phyloP scores from a whole-genome alignment of 1,140 invertebrate genomes.

The Adelges cooleyi region DNA sequence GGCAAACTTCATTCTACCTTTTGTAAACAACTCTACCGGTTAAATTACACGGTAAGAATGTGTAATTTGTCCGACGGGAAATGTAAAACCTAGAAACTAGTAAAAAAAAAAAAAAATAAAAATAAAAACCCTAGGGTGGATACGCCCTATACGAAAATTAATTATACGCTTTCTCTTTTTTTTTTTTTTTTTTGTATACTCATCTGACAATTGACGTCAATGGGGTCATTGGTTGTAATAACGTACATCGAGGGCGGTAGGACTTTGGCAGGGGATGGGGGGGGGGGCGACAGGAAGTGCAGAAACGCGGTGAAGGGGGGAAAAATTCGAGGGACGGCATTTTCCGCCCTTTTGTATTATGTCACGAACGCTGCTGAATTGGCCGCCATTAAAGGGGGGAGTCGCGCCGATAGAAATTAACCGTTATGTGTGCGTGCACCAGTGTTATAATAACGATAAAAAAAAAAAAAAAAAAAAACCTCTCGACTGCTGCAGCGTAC shows the following conservation, averaged over 20 bases:
- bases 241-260: no score
- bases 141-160: conserved; percentile 28
- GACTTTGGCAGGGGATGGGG: not conserved
- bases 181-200: not conserved
- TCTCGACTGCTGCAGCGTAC: not conserved
- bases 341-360: conserved; percentile 27
- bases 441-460: not conserved
- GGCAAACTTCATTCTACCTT: conserved; percentile 18
- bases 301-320: not conserved
- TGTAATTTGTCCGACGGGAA: conserved; percentile 24
- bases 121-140: not conserved
- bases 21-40: conserved; percentile 20
- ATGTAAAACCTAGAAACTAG: conserved; percentile 1
- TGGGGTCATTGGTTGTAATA: conserved; percentile 25
- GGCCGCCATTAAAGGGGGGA: conserved; percentile 26
- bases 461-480: conserved; percentile 16
- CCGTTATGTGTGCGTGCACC: conserved; percentile 1
- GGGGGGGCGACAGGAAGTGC: not conserved
- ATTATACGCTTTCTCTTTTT: conserved; percentile 27
- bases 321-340: conserved; percentile 21
- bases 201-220: conserved; percentile 27
- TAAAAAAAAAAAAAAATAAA: not conserved
- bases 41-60: conserved; percentile 23
- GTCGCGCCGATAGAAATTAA: conserved; percentile 19
- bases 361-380: conserved; percentile 23